These are phyloP conservation scores for Poliocrania exsul DNA, from an alignment of 2,797 vertebrate genomes.

Conservation along the genomic window DNA sequence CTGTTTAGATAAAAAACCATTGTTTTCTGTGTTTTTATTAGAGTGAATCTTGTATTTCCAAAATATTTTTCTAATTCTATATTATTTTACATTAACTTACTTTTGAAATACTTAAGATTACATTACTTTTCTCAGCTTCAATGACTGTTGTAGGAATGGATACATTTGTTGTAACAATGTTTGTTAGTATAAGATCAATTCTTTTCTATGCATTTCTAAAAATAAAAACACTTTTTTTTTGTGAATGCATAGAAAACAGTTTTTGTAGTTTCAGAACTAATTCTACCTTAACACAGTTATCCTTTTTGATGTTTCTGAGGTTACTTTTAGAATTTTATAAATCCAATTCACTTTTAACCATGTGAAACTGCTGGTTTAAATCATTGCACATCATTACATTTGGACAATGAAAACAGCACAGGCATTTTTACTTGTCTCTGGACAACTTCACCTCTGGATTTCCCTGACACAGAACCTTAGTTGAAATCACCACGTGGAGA, in stretches of 20 bases:
- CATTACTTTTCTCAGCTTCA: constrained; percentile 1
- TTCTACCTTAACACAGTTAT: neutral
- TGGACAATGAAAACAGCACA: constrained; percentile 60
- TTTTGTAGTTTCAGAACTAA: neutral
- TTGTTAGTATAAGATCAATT: neutral
- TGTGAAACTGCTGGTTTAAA: constrained; percentile 60
- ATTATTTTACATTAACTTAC: neutral
- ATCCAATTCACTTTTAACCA: constrained; percentile 33
- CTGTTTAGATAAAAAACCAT: neutral
- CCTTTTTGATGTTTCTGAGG: neutral
- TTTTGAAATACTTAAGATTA: neutral
- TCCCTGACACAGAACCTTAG: constrained; percentile 14
- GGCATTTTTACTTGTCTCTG: constrained; percentile 59
- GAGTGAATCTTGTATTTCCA: neutral
- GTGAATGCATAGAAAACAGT: neutral
- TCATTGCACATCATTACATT: constrained; percentile 48
- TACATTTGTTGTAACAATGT: neutral
- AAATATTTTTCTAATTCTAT: neutral
- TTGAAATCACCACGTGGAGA: constrained; percentile 5
- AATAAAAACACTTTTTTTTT: neutral
- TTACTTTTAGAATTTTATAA: neutral
- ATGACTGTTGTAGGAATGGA: neutral
- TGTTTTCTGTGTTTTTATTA: neutral
- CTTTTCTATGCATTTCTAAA: neutral
- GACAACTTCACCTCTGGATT: constrained; percentile 54